Base-by-base conservation (phyloP, 2,888 invertebrate genomes). In the Anagyrus pseudococci region DNA sequence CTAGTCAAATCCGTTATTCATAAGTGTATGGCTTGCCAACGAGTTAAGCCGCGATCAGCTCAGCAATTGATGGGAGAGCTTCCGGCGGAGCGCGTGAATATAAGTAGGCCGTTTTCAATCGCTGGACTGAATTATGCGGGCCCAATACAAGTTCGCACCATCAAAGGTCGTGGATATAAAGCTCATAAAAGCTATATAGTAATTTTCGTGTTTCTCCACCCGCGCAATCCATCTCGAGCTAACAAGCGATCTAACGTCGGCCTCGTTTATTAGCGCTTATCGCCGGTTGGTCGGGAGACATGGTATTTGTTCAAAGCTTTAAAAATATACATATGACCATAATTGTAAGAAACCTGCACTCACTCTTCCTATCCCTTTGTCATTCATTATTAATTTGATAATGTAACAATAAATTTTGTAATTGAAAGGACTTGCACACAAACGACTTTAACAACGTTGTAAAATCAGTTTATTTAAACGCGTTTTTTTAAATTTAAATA, bases 21-120 rank as follows among this genome's bases (percentile, higher is more conserved):
- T 19, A 41, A 59, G 8, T 69, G 64, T 17, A 17, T 67, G 1
- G 52, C 33, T 2, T 68, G 66, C 52, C 54, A 56, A 6, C 50
- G 58, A 2, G 33, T 54, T 37, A 58, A 58, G 29, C 55, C 60
- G 4, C 53, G 15, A 33, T 15, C 25, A 17, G 58, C 62, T 7
- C 58, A 68, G 6, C 73, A 72, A 41, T 29, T 70, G 2, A 77
- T 75, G 75, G 73, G 69, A 7, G 54, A 73, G 22, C 66, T 75
- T 6, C 73, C 75, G 2, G 25, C 61, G 0, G 41, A 62, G 25
- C 58, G 68, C 4, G 64, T 67, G 13, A 20, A 8, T 1, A 53
- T 20, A 19, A 25, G 37, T 15, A 41, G 48, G 26, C 66, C 48
- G 10, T 67, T 67, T 37, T 26, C 37, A 8, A 46, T 55, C 17